Evolutionary conservation across 2,113 vertebrate genomes (phyloP).

Genomic region (Phoenicopterus ruber): DNA sequence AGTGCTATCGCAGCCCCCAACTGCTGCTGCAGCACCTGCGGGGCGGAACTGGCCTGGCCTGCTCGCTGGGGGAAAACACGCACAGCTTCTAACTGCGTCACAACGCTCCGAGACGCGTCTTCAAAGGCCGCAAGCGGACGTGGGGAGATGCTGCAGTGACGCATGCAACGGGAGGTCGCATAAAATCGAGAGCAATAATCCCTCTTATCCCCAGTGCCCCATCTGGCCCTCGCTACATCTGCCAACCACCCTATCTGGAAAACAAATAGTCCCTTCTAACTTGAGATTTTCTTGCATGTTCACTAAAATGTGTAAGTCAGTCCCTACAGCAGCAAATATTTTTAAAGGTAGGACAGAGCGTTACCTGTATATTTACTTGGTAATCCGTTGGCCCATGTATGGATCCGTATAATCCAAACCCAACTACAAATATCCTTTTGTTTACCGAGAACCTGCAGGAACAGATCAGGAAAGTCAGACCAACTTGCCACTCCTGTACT

Average conservation of each 20-base stretch:
- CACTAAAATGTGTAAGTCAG: neutral
- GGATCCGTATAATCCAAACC: constrained; percentile 93
- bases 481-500: neutral
- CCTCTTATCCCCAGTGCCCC: constrained; percentile 1
- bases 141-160: neutral
- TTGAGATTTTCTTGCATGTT: no score
- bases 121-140: neutral
- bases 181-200: neutral
- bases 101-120: accelerated
- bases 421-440: constrained; percentile 93
- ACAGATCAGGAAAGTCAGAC: neutral
- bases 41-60: neutral
- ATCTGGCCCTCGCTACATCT: neutral
- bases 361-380: constrained; percentile 96
- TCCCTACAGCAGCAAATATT: neutral
- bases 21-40: neutral
- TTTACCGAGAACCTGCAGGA: constrained; percentile 89
- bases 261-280: neutral
- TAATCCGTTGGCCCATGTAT: constrained; percentile 96
- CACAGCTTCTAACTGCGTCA: neutral
- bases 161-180: neutral
- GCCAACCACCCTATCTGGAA: neutral
- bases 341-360: neutral
- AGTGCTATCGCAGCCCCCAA: neutral
- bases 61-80: accelerated